phyloP scores from a whole-genome alignment of 2,888 invertebrate genomes.

The Oeneis ivallda region DNA sequence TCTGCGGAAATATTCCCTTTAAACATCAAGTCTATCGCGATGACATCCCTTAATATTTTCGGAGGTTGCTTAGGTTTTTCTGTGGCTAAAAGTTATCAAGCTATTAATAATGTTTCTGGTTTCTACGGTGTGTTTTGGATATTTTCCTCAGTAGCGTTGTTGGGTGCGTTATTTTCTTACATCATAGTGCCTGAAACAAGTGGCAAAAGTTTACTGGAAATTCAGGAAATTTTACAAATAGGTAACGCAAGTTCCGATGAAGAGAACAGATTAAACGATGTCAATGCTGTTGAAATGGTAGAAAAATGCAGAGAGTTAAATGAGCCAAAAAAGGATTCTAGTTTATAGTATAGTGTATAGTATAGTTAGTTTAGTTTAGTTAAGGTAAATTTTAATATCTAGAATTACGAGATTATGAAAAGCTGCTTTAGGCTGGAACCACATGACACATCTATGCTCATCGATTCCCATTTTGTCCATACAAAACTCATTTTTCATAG shows the following conservation, averaged over 20 bases:
- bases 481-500: too few species aligned
- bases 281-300: conserved; percentile 14
- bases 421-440: neutral
- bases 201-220: conserved; percentile 79
- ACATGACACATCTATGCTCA: too few species aligned
- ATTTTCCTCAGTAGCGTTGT: conserved; percentile 66
- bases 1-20: conserved; percentile 79
- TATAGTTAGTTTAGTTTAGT: too few species aligned
- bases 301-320: conserved; percentile 26
- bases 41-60: conserved; percentile 70
- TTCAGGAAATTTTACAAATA: conserved; percentile 76
- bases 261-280: conserved; percentile 22
- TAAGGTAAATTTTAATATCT: neutral
- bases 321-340: conserved; percentile 19
- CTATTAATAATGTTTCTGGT: conserved; percentile 68
- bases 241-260: conserved; percentile 48
- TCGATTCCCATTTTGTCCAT: too few species aligned
- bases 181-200: conserved; percentile 81
- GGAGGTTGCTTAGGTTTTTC: conserved; percentile 72
- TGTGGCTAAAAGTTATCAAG: conserved; percentile 75
- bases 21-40: conserved; percentile 79
- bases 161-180: conserved; percentile 72
- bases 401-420: neutral
- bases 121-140: conserved; percentile 73
- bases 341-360: conserved; percentile 4